A percentile compares a stretch with the other conserved stretches of the same genome.
Evolutionary conservation across 2,113 vertebrate species (phyloP).

Genomic region (Poeciliopsis turrubarensis): DNA sequence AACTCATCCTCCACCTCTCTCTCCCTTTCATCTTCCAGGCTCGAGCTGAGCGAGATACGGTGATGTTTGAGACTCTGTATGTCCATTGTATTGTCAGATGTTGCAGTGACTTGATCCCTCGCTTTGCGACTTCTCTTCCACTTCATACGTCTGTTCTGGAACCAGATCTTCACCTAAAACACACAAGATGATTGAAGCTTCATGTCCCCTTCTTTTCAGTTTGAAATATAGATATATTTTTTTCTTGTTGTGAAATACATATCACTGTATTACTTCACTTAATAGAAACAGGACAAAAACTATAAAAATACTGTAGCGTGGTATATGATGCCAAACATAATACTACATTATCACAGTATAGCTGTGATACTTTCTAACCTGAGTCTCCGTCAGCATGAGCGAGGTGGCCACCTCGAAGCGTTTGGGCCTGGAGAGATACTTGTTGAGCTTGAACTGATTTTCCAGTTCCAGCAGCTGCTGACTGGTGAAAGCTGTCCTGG

Average conservation of each 20-base stretch:
- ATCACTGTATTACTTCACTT: background rate
- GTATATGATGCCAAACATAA: background rate
- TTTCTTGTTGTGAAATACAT: background rate
- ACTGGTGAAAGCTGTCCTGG: conserved; percentile 86
- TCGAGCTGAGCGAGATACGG: conserved; percentile 61
- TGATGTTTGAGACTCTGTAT: conserved; percentile 43
- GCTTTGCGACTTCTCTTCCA: conserved; percentile 85
- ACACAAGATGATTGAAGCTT: background rate
- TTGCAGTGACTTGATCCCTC: conserved; percentile 72
- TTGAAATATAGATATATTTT: background rate
- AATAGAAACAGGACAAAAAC: background rate
- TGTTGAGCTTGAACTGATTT: conserved; percentile 87
- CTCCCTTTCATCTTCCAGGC: conserved; percentile 62
- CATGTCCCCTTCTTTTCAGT: background rate
- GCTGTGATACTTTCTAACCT: conserved; percentile 72
- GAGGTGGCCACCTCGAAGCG: conserved; percentile 87
- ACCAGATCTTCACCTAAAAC: conserved; percentile 86
- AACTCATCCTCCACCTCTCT: conserved; percentile 60
- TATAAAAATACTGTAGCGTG: background rate
- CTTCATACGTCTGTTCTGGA: conserved; percentile 88
- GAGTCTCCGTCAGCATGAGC: conserved; percentile 86
- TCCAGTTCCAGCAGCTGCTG: conserved; percentile 85
- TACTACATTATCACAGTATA: background rate
- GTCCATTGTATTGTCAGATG: conserved; percentile 33
- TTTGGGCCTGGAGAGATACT: conserved; percentile 85